Percentiles rank a stretch among this genome's conserved stretches.
These are phyloP conservation scores for Dynastes grantii DNA, from an alignment of 2,888 invertebrate genomes.

Conservation along the genomic window DNA sequence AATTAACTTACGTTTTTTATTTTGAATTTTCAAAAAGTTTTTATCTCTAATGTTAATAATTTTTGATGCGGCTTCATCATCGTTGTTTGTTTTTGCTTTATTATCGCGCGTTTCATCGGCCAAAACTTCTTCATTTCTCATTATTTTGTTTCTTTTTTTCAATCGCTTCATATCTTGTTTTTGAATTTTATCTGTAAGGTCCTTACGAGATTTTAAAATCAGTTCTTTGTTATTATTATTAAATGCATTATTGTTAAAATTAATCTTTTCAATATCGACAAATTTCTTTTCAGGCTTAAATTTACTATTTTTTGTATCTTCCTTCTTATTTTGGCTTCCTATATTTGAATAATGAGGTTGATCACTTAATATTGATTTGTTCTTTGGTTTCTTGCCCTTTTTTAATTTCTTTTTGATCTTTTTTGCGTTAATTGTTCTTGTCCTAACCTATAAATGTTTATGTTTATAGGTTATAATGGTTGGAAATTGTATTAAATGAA, in stretches of 20 bases:
- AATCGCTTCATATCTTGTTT: not conserved
- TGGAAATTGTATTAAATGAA: not conserved
- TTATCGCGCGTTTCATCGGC: too few relatives aligned
- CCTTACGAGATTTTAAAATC: not conserved
- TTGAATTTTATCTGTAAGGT: not conserved
- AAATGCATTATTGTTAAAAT: not conserved
- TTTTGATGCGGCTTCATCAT: constrained; percentile 12
- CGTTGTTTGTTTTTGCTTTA: not conserved
- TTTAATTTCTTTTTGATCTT: not conserved
- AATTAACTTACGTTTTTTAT: constrained; percentile 30
- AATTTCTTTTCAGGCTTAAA: not conserved
- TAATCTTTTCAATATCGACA: not conserved
- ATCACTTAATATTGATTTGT: not conserved
- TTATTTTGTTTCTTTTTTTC: not conserved
- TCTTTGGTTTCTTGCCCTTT: not conserved
- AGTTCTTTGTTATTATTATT: not conserved
- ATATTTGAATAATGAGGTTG: not conserved
- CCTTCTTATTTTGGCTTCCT: not conserved
- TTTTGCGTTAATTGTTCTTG: not conserved
- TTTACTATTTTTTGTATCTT: not conserved
- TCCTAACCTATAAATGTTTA: not conserved
- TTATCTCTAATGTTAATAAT: not conserved
- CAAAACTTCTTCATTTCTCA: not conserved
- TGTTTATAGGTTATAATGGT: not conserved
- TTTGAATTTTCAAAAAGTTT: constrained; percentile 35